Evolutionary conservation across 2,113 vertebrate species (phyloP), one percentile per base, ranked within the genome.

Genomic region (Paramisgurnus dabryanus): DNA sequence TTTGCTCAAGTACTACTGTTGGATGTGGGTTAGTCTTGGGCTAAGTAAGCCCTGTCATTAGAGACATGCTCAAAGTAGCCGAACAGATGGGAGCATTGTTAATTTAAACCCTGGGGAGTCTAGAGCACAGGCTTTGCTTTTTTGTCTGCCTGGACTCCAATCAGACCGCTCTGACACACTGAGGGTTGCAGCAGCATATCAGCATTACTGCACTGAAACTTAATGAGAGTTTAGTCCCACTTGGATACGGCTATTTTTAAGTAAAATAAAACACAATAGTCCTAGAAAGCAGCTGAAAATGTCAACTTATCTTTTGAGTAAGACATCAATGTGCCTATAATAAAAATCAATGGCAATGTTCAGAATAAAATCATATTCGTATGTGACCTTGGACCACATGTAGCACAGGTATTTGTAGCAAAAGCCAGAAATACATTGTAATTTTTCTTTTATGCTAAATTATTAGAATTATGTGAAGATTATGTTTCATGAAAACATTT

Each of bases 41-140:
- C 27, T 67, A 90, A 88, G 88, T 87, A 87, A 91, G 83, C 86
- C 82, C 84, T 77, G 86, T 83, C 88, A 88, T 89, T 65, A 34
- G 89, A 91, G 88, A 90, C 72, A 69, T 76, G 76, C 53, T 77
- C 61, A 67, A 78, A 76, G 84, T 86, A 89, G 87, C 86, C 85
- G 83, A 83, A 74, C 82, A 87, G 82, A 84, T 78, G 78, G 7
- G 84, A 83, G 81, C 82, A 86, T 80, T 74, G 87, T 86, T 91
- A 91, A 92, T 91, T 89, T 89, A 86, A 91, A 86, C 91, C 86
- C 86, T 45, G 73, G 90, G 89, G 91, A 92, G 75, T 73, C 82
- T 87, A 43, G 82, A 65, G 82, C 81, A 88, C 71, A 81, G 85
- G 81, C 49, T 60, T 81, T 80, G 84, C 47, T 85, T 85, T 90